These are phyloP conservation scores for Poeciliopsis turrubarensis DNA, from an alignment of 2,113 vertebrate genomes.

Conservation along the genomic window DNA sequence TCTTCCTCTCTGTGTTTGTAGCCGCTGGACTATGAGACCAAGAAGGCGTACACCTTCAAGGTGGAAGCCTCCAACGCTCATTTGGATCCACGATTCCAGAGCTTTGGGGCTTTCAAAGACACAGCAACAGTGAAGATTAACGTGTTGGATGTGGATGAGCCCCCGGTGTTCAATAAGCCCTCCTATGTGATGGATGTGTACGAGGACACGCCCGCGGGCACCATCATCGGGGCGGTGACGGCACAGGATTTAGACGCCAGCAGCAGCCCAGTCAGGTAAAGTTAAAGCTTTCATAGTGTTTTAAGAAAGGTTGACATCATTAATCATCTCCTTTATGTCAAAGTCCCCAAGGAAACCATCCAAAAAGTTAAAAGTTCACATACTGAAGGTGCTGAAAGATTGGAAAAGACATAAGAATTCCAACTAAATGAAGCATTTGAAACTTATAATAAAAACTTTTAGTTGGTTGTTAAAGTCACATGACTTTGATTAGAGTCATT, in stretches of 20 bases:
- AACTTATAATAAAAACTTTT: not conserved
- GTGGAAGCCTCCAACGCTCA: constrained; percentile 94
- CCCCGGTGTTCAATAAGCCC: constrained; percentile 93
- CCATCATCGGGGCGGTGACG: constrained; percentile 95
- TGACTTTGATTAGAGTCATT: too few relatives aligned
- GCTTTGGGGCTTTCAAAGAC: constrained; percentile 94
- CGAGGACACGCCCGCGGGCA: constrained; percentile 92
- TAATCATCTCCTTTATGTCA: not conserved
- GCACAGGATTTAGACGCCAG: constrained; percentile 95
- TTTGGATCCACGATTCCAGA: constrained; percentile 91
- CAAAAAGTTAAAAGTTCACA: not conserved
- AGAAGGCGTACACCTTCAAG: constrained; percentile 97
- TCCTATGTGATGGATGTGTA: constrained; percentile 95
- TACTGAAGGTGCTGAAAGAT: not conserved
- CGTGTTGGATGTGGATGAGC: constrained; percentile 94
- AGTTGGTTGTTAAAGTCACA: not conserved
- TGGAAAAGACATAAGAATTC: not conserved
- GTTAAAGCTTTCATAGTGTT: constrained; percentile 15
- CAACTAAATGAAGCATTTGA: not conserved
- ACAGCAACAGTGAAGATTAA: constrained; percentile 97
- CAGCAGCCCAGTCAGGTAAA: constrained; percentile 91
- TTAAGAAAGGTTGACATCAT: not conserved
- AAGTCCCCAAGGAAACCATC: not conserved
- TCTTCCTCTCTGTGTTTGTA: constrained; percentile 45
- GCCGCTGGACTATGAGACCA: constrained; percentile 95